Conservation (phyloP, 2,888 invertebrate genomes). For the Bedellia somnulentella region DNA sequence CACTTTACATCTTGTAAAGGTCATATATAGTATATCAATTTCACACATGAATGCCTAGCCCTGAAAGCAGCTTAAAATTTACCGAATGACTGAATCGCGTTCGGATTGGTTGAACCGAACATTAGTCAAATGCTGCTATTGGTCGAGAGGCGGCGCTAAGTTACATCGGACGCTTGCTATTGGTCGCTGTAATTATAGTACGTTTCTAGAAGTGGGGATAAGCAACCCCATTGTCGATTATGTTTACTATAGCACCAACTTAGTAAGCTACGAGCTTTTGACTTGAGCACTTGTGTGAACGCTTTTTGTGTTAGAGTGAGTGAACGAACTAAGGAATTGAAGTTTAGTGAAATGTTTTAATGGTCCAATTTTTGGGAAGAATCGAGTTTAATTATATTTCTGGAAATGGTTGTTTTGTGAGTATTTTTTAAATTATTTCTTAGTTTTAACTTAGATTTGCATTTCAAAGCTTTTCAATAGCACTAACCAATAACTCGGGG, state of each 20-base stretch:
- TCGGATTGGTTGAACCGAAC: too few species aligned
- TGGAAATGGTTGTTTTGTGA: conserved; percentile 57
- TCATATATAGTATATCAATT: too few species aligned
- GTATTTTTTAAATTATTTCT: conserved; percentile 17
- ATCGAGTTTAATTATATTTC: conserved; percentile 12
- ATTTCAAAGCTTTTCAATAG: too few species aligned
- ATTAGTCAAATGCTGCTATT: too few species aligned
- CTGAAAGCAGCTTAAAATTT: too few species aligned
- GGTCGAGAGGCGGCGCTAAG: conserved; percentile 32
- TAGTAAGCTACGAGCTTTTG: conserved; percentile 47
- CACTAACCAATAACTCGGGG: too few species aligned
- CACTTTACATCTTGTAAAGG: too few species aligned
- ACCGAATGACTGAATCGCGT: too few species aligned
- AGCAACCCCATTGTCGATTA: conserved; percentile 54
- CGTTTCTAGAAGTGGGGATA: conserved; percentile 26
- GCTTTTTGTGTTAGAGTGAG: conserved; percentile 1
- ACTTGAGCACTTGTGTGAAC: conserved; percentile 2
- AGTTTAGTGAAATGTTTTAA: conserved; percentile 2
- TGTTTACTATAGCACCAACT: conserved; percentile 46
- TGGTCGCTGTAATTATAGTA: conserved; percentile 25
- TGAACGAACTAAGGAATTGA: background rate
- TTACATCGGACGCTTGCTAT: conserved; percentile 16
- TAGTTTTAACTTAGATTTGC: background rate
- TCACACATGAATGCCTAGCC: too few species aligned
- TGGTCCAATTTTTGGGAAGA: conserved; percentile 1